phyloP scores from a whole-genome alignment of 2,797 vertebrate species.

The Acanthopagrus latus region DNA sequence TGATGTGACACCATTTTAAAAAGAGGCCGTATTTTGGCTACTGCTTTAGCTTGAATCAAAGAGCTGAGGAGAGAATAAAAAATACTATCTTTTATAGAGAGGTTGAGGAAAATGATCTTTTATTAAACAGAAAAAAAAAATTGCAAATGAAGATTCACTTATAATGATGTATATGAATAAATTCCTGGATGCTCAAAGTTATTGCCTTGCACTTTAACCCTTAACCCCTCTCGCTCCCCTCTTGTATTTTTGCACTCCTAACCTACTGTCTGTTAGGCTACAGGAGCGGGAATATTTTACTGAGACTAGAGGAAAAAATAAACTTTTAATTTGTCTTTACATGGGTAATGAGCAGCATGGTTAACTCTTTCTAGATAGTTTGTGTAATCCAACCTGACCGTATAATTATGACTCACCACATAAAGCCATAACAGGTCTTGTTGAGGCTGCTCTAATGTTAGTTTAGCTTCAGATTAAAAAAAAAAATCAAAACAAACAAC shows the following conservation, averaged over 20 bases:
- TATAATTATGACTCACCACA: slow-evolving; percentile 63
- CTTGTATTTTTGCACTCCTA: slow-evolving; percentile 86
- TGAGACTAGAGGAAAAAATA: slow-evolving; percentile 52
- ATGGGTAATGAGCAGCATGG: slow-evolving; percentile 61
- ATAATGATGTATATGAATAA: slow-evolving; percentile 77
- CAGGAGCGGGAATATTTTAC: slow-evolving; percentile 67
- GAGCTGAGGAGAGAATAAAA: slow-evolving; percentile 67
- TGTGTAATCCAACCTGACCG: slow-evolving; percentile 54
- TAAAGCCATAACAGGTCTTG: slow-evolving; percentile 84
- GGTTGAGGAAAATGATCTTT: slow-evolving; percentile 72
- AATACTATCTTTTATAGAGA: slow-evolving; percentile 81
- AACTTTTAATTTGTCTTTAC: slow-evolving; percentile 51
- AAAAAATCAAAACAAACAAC: background rate
- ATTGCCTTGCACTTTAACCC: slow-evolving; percentile 87
- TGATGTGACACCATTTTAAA: slow-evolving; percentile 71
- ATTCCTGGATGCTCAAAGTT: slow-evolving; percentile 81
- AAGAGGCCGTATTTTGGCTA: slow-evolving; percentile 66
- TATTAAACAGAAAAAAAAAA: slow-evolving; percentile 71
- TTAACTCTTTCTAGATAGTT: slow-evolving; percentile 57
- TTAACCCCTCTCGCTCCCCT: slow-evolving; percentile 70
- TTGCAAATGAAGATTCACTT: slow-evolving; percentile 76
- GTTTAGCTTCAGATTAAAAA: slow-evolving; percentile 67
- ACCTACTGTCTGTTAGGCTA: slow-evolving; percentile 59
- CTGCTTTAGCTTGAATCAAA: slow-evolving; percentile 77
- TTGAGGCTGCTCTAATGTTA: slow-evolving; percentile 69